These are phyloP conservation scores for Malurus splendens DNA, from an alignment of 2,797 vertebrate genomes.

Conservation along the genomic window DNA sequence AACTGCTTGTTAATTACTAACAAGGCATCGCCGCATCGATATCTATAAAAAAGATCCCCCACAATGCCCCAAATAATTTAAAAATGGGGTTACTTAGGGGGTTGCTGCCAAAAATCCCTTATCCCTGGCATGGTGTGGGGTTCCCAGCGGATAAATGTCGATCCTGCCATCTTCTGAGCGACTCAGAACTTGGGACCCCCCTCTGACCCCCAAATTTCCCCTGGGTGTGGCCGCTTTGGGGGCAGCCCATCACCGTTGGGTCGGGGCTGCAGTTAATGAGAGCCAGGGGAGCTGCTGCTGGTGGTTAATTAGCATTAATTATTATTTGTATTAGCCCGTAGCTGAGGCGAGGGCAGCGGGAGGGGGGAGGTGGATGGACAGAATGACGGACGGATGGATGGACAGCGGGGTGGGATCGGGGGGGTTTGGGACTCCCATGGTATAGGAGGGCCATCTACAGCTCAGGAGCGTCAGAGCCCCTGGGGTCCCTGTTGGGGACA, in stretches of 20 bases:
- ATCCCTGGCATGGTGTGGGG: background rate
- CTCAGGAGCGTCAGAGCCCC: background rate
- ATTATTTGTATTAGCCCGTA: background rate
- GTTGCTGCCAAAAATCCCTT: background rate
- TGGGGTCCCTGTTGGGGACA: background rate
- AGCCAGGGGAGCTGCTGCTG: constrained; percentile 20
- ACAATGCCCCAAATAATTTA: background rate
- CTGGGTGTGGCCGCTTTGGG: background rate
- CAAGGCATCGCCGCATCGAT: background rate
- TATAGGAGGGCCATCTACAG: too few relatives aligned
- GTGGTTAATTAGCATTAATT: constrained; percentile 33
- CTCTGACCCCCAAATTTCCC: background rate
- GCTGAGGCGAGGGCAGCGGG: background rate
- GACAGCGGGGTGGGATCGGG: rapidly evolving
- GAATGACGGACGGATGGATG: rapidly evolving
- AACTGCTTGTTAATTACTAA: constrained; percentile 1
- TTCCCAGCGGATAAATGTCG: rapidly evolving
- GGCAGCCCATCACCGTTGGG: background rate
- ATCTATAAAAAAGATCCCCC: background rate
- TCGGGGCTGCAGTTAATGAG: constrained; percentile 16
- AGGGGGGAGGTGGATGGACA: rapidly evolving
- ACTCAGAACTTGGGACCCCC: background rate
- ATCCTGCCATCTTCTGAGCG: background rate
- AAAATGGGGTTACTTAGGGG: background rate
- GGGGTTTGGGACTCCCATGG: background rate